Evolutionary conservation across 2,797 vertebrate genomes (phyloP).

Genomic region (Spondyliosoma cantharus): DNA sequence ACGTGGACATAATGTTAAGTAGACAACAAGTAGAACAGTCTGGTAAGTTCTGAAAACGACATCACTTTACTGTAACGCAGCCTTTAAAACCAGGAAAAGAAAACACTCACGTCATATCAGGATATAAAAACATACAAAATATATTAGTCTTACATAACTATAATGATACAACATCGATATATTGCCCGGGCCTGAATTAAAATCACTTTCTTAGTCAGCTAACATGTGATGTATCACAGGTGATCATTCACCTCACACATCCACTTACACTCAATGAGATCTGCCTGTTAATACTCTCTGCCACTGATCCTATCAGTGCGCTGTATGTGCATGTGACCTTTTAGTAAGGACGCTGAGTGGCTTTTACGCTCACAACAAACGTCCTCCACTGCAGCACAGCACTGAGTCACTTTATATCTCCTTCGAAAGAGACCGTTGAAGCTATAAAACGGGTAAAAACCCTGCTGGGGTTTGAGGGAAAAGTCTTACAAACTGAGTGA

Average conservation of each 20-base stretch:
- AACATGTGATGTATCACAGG: constrained; percentile 16
- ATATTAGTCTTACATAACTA: too few relatives aligned
- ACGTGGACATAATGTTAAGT: too few relatives aligned
- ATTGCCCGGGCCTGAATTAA: not conserved
- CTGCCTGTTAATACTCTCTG: constrained; percentile 45
- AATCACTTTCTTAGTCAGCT: constrained; percentile 23
- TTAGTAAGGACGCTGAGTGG: constrained; percentile 28
- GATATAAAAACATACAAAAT: too few relatives aligned
- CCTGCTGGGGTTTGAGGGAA: constrained; percentile 41
- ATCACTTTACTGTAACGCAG: too few relatives aligned
- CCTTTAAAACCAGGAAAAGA: too few relatives aligned
- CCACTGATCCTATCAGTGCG: constrained; percentile 57
- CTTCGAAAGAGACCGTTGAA: not conserved
- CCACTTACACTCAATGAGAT: constrained; percentile 51
- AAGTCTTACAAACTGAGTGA: constrained; percentile 46
- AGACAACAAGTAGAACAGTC: too few relatives aligned
- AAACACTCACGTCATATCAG: too few relatives aligned
- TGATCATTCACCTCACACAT: constrained; percentile 28
- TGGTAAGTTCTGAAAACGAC: too few relatives aligned
- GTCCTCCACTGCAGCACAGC: constrained; percentile 7
- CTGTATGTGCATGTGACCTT: constrained; percentile 20
- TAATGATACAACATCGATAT: too few relatives aligned
- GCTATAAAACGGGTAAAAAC: constrained; percentile 36
- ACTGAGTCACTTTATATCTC: not conserved
- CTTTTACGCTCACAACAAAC: constrained; percentile 10